Evolutionary conservation across 2,888 invertebrate species (phyloP), one percentile per base, ranked within the genome.

Genomic region (Automeris io): DNA sequence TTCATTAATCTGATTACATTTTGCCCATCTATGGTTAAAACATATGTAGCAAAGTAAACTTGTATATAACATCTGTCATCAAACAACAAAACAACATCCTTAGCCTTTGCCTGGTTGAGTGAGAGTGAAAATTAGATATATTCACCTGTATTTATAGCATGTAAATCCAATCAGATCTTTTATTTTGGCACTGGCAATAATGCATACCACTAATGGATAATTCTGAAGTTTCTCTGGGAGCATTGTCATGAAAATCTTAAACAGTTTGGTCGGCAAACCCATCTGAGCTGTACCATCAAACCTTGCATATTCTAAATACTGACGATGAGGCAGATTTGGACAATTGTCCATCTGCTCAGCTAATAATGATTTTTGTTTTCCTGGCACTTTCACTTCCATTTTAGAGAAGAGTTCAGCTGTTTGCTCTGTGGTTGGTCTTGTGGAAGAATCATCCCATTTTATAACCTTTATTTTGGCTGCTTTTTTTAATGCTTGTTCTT

Each of bases 161-260:
- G 95, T 95, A 38, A 98, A 91, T 22, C 98, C 98, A 66, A 98
- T 95, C 21, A 98, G 89, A 70, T 98, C 97, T 56, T 90, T 89
- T 39, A 98, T 95, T 83, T 93, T 96, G 18, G 97, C 96, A 56
- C 90, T 91, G 11, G 93, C 91, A 41, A 95, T 88, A 36, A 97
- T 94, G 57, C 92, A 91, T 37, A 96, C 90, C 57, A 91, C 90
- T 70, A 97, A 82, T 0, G 97, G 97, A 79, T 95, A 96, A 51
- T 92, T 91, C 47, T 95, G 90, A 46, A 95, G 91, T 39, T 92
- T 92, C 45, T 92, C 91, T 0, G 94, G 90, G 18, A 96, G 82
- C 93, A 97, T 95, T 35, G 95, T 95, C 70, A 98, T 89, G 65
- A 94, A 98, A 48, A 98, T 97, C 64, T 93, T 93, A 60, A 96